Evolutionary conservation across 2,888 invertebrate genomes (phyloP), one percentile per base, ranked within the genome.

Genomic region (Thumatha senex): DNA sequence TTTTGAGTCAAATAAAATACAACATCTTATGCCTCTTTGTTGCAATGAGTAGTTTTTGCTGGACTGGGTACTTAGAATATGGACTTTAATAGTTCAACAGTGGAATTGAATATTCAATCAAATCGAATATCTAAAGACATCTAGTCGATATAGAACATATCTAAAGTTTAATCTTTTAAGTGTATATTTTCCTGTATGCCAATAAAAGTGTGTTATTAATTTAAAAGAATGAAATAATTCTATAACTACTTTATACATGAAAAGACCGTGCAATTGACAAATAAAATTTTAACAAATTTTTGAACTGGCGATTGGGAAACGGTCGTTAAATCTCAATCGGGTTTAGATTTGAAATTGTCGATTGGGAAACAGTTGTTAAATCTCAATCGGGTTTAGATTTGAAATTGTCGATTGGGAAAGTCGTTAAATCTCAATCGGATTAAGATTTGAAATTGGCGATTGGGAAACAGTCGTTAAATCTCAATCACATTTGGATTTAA

Each of bases 51-150:
- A 48, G 54, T 49, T 9, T 46, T 50, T 50, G 53, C 47, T 41
- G 56, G 55, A 51, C 41, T 39, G 57, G 55, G 46, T 54, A 61
- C 61, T 54, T 56, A 58, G 31, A 5, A 31, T 4, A 24, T 24
- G 18, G 18, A 49, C 13, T 46, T 48, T 33, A 50, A 40, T 40
- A 53, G 15, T 38, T 43, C 24, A 24, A 35, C 34, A 7, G 7
- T 35, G 35, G 35, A 35, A 44, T 13, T 33, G 9, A 18, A 15
- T 33, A 33, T 29, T 24, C 34, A 13, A 34, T 43, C 13, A 13
- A 44, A 29, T 35, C 13, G 24, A 18, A 35, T 7, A 24, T 35
- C 13, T 33, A 2, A 44, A 12, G 33, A 18, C 18, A n/a, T n/a
- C n/a, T n/a, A n/a, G n/a, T 43, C 10, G 11, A 12, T 34, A 9